Base-by-base conservation (phyloP, 37 sponge, comb jelly and placozoan species). In the Beroe forskalii region DNA sequence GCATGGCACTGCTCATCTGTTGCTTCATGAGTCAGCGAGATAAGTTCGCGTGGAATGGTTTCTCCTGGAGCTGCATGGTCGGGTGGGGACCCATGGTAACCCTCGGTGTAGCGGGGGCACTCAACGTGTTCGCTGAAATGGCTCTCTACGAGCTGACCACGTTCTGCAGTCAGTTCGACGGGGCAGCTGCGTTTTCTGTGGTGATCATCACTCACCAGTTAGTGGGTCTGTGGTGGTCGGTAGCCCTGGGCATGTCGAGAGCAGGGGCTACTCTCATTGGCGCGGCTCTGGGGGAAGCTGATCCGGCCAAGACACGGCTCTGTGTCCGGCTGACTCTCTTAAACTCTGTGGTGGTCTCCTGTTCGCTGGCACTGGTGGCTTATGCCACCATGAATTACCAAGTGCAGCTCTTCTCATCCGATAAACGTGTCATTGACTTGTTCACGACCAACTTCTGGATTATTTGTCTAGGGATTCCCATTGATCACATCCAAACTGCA, bases 1-100 rank as follows among this genome's bases (percentile, higher is more conserved):
- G 12, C 1, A 3, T 72, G 6, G 28, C 40, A 4, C 9, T 72
- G 9, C 6, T 22, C 8, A 37, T 72, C 8, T 72, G 75, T n/a
- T n/a, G n/a, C 40, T 23, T 38, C 38, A 32, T 30, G 38, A 32
- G 14, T 17, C 37, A 39, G 38, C 12, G 22, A 9, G 30, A 37
- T 30, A 30, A 72, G 35, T 37, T 72, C 9, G 22, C 31, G 6
- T 72, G 75, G 75, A 72, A 23, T 32, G 40, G 40, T 3, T 37
- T 72, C 20, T 4, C 22, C 20, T 38, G 23, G 33, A 72, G 14
- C 4, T 35, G 2, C 1, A 4, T 72, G 75, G 32, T 38, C 1
- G 75, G 75, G 9, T 72, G 75, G 75, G 20, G 38, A 37, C 37
- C 75, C 9, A 72, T 72, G 75, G 12, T 72, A 33, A 72, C 4